Conservation (phyloP, 2,797 vertebrate genomes). For the Todus mexicanus region DNA sequence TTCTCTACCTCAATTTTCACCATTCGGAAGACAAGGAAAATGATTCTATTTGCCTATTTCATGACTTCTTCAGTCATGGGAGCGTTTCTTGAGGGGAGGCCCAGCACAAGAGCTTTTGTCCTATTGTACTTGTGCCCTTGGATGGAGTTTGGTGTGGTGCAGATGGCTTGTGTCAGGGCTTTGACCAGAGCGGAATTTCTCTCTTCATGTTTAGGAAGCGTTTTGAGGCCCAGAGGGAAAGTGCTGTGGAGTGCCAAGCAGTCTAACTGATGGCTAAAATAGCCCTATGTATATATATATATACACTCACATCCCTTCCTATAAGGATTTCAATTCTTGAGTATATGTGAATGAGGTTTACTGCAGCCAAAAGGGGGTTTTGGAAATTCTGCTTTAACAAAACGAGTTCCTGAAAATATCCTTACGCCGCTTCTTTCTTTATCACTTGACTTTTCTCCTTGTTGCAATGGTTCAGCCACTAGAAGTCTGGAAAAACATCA, state of each 20-base stretch:
- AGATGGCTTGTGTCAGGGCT: slow-evolving; percentile 46
- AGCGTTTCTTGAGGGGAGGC: neutral
- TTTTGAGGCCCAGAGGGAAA: slow-evolving; percentile 51
- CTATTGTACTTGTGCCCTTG: neutral
- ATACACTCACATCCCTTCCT: neutral
- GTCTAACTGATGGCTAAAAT: neutral
- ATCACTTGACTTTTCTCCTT: slow-evolving; percentile 55
- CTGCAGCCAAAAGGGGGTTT: neutral
- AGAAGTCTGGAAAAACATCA: slow-evolving; percentile 70
- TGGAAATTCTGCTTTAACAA: neutral
- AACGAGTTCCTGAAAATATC: neutral
- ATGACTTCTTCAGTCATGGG: neutral
- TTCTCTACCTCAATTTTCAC: neutral
- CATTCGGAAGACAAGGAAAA: neutral
- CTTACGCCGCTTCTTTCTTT: neutral
- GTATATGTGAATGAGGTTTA: neutral
- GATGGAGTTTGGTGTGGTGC: neutral
- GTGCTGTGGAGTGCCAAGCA: slow-evolving; percentile 18
- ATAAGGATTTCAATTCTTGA: neutral
- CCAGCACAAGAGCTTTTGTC: neutral
- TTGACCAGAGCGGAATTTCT: slow-evolving; percentile 61
- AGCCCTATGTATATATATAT: neutral
- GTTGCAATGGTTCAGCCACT: slow-evolving; percentile 21
- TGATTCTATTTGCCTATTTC: neutral
- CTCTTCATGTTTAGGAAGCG: slow-evolving; percentile 36